Percentiles rank a stretch among this genome's conserved stretches.
Evolutionary conservation across 2,888 invertebrate genomes (phyloP).

Genomic region (Agrochola macilenta): DNA sequence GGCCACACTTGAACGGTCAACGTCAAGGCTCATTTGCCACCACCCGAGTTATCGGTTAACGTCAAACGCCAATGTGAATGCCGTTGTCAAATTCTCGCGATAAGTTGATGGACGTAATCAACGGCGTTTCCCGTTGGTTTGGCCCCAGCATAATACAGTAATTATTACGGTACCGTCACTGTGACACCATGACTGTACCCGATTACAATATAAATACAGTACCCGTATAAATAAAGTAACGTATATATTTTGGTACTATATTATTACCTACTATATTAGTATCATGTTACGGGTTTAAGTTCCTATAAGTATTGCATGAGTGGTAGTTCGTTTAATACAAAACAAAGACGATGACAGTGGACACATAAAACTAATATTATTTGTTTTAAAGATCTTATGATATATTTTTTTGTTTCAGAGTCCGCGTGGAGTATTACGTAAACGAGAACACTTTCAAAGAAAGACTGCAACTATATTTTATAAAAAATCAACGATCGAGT

Average conservation of each 20-base stretch:
- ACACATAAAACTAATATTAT: not conserved
- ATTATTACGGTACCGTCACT: not conserved
- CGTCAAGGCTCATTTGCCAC: no score
- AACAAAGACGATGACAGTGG: no score
- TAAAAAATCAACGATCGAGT: conserved; percentile 99
- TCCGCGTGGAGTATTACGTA: conserved; percentile 99
- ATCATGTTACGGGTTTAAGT: not conserved
- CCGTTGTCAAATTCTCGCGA: no score
- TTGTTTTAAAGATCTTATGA: not conserved
- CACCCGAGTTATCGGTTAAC: no score
- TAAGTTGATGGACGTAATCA: no score
- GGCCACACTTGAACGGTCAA: no score
- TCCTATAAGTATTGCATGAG: conserved; percentile 1
- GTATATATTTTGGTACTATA: not conserved
- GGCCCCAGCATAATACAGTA: not conserved
- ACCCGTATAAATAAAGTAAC: not conserved
- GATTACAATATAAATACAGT: not conserved
- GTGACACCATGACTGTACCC: no score
- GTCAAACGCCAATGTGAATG: no score
- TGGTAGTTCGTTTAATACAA: conserved; percentile 2
- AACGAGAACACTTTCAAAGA: conserved; percentile 99
- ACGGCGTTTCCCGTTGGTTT: no score
- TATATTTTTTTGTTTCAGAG: conserved; percentile 93
- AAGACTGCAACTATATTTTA: conserved; percentile 99
- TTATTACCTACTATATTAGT: not conserved